Base-by-base conservation (phyloP, 2,113 vertebrate genomes). In the Tachycineta bicolor region DNA sequence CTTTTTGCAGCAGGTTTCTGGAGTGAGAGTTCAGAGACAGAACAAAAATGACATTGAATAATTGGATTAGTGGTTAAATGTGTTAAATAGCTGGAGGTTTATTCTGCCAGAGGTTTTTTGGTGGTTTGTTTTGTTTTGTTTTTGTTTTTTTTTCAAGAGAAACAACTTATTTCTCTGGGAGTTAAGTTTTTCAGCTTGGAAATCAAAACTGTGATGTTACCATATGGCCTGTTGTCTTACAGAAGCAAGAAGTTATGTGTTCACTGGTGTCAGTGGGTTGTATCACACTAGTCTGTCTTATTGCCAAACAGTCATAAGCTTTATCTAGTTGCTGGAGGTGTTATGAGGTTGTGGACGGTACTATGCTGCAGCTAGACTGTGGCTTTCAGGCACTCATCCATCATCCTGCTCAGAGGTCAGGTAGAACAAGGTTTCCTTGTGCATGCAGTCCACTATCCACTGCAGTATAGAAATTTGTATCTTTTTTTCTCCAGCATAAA, bases 311-410 rank as follows among this genome's bases (percentile, higher is more conserved):
- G 11, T 31, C 15, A 83, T 56, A 55, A 67, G 7, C 19, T 62
- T 29, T 31, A 9, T 12, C 15, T 58, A 18, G 12, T 41, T 52
- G 15, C 28, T 70, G 23, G 21, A 12, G 3, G 13, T 3, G 4
- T 34, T 77, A 24, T 62, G 75, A 83, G 33, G 52, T 13, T 8
- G 5, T 17, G 10, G 44, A 50, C 5, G 8, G 5, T 58, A 75
- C 15, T 0, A 0, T 1, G 3, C 14, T 44, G 6, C 24, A 71
- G 12, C 3, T 23, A 9, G 14, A 26, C 37, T 50, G 18, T 41
- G 7, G 33, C 83, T 88, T 85, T 47, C 63, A 80, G 37, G 29
- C 5, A 3, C 7, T 70, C 18, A 14, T 33, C 47, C 44, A 21
- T 52, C 24, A 56, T n/a, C 31, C n/a, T 77, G 6, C 24, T 58